Evolutionary conservation across 2,113 vertebrate species (phyloP).

Genomic region (Ginglymostoma cirratum): DNA sequence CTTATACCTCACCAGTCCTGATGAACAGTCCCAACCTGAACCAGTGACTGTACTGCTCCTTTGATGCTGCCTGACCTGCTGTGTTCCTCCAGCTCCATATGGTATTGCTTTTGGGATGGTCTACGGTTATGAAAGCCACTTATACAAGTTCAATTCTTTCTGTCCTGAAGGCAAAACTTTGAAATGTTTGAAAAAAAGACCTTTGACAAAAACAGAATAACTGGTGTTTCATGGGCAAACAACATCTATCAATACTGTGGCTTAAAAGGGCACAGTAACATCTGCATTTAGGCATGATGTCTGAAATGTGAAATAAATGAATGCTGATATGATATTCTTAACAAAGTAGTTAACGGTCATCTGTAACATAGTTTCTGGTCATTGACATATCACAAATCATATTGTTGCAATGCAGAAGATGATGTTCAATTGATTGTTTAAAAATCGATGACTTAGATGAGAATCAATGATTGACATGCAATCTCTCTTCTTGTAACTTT

Average conservation of each 20-base stretch:
- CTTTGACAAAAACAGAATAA: background rate
- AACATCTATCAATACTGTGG: background rate
- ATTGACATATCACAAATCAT: background rate
- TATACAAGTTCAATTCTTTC: background rate
- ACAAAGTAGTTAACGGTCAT: background rate
- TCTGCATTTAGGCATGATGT: background rate
- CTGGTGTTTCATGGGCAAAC: background rate
- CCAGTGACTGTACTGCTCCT: too few relatives aligned
- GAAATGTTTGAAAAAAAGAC: background rate
- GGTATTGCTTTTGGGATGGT: background rate
- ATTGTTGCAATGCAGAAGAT: background rate
- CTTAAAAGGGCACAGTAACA: background rate
- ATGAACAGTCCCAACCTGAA: too few relatives aligned
- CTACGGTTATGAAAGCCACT: background rate
- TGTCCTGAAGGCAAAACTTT: background rate
- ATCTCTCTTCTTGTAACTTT: constrained; percentile 22
- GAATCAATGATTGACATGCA: background rate
- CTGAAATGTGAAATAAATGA: background rate
- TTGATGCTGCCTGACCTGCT: too few relatives aligned
- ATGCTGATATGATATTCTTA: background rate
- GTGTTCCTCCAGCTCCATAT: too few relatives aligned
- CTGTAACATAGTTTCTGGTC: background rate
- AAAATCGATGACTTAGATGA: too few relatives aligned
- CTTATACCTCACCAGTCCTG: too few relatives aligned
- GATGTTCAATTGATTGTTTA: background rate